Percentiles rank a stretch among this genome's conserved stretches.
Evolutionary conservation across 2,113 vertebrate genomes (phyloP).

Genomic region (Phalacrocorax pelagicus): DNA sequence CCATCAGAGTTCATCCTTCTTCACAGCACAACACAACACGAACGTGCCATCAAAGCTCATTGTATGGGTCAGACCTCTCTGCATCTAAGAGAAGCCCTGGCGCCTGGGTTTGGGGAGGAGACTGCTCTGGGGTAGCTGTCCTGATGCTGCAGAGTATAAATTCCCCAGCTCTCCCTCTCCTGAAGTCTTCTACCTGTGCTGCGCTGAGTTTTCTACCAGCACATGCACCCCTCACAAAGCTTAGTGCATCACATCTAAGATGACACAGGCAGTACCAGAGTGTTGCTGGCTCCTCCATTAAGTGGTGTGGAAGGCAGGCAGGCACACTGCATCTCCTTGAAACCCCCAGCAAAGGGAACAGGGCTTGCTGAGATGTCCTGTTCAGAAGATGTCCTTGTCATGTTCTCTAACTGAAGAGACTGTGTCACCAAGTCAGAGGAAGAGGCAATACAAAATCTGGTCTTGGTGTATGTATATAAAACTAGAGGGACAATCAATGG

Average conservation of each 20-base stretch:
- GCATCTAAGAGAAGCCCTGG: background rate
- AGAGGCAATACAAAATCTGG: background rate
- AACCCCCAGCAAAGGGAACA: background rate
- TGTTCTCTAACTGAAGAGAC: background rate
- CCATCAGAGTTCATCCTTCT: background rate
- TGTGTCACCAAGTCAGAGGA: background rate
- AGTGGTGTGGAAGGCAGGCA: background rate
- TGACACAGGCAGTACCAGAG: background rate
- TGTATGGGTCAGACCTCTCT: background rate
- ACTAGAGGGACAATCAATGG: background rate
- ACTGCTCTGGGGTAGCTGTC: background rate
- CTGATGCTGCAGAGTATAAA: accelerated
- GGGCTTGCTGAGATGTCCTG: background rate
- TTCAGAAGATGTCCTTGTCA: background rate
- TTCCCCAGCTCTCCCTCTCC: background rate
- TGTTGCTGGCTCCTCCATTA: background rate
- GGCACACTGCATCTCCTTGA: background rate
- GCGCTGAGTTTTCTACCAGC: background rate
- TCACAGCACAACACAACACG: background rate
- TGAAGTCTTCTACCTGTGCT: background rate
- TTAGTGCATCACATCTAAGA: background rate
- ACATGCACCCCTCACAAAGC: background rate
- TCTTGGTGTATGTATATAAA: background rate
- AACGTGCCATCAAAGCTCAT: background rate
- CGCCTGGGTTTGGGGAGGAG: background rate